Percentiles rank a stretch among this genome's conserved stretches.
phyloP scores from a whole-genome alignment of 2,113 vertebrate genomes.

The Toxotes chatareus region DNA sequence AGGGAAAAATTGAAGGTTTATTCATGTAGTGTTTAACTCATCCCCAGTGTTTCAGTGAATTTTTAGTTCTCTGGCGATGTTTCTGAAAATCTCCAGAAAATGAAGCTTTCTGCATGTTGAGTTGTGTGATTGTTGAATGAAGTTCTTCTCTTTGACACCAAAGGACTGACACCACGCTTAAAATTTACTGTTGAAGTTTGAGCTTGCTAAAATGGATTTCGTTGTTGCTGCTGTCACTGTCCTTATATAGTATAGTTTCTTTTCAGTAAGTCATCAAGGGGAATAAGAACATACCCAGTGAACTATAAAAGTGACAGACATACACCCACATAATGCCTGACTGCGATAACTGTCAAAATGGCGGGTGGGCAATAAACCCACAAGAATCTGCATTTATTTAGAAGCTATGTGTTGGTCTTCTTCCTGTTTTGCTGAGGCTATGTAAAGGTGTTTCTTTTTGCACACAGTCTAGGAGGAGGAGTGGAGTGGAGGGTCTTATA shows the following conservation, averaged over 20 bases:
- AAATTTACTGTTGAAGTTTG: neutral
- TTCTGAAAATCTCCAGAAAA: neutral
- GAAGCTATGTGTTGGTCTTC: neutral
- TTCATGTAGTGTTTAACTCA: too few species aligned
- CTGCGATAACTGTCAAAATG: too few species aligned
- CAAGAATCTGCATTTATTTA: neutral
- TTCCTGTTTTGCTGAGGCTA: neutral
- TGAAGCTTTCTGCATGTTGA: neutral
- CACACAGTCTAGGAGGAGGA: conserved; percentile 78
- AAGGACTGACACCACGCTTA: neutral
- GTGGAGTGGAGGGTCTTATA: conserved; percentile 86
- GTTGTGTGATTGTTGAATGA: neutral
- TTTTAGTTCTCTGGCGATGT: neutral
- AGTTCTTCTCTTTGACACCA: neutral
- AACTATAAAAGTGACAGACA: too few species aligned
- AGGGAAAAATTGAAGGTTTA: neutral
- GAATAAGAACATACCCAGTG: too few species aligned
- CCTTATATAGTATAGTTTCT: too few species aligned
- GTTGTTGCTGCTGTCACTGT: neutral
- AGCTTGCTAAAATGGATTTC: neutral
- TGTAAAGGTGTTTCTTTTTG: neutral
- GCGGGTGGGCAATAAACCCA: neutral
- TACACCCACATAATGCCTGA: too few species aligned
- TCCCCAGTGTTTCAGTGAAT: neutral
- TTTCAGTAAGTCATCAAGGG: too few species aligned